Evolutionary conservation across 2,113 vertebrate species (phyloP), one percentile per base, ranked within the genome.

Genomic region (Numida meleagris): DNA sequence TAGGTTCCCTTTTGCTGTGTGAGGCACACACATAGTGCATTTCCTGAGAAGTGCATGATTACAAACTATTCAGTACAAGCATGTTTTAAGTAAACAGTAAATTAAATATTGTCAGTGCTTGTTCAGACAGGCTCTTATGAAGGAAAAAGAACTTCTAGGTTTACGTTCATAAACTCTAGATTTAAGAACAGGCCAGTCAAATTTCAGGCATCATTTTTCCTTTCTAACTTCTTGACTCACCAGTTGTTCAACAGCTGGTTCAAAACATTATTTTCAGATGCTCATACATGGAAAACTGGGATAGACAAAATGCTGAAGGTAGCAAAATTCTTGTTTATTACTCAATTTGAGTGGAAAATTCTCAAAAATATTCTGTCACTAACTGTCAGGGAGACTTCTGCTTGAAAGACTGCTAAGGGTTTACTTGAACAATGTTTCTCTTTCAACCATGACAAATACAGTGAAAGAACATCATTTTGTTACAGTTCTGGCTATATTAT

Each of bases 51-150:
- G 82, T 94, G 94, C 92, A 42, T 96, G 95, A 96, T 97, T 96
- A 92, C 86, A 95, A 97, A 93, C 89, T 95, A 94, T 97, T 98
- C 95, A 96, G 71, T 79, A 86, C 83, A 96, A 94, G 89, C 94
- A 95, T 97, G 94, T 97, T 97, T 94, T 97, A 97, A 97, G 97
- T 95, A 96, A 97, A 98, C 91, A 97, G 94, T 91, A 88, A 97
- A 96, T 97, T 95, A 97, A 97, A 96, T 95, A 97, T 97, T 97
- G 95, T 95, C 91, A 94, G 62, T 82, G 84, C 82, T 79, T 94
- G 82, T 90, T 95, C 92, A 95, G 93, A 90, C 84, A 5, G 29
- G 85, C n/a, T 90, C 25, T 94, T 92, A 61, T 0, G 53, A 88
- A 90, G 75, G 92, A 82, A 92, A 90, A 92, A 79, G 91, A 84